A percentile compares a stretch with the other conserved stretches of the same genome.
Evolutionary conservation across 2,113 vertebrate species (phyloP).

Genomic region (Cochlearius cochlearius): DNA sequence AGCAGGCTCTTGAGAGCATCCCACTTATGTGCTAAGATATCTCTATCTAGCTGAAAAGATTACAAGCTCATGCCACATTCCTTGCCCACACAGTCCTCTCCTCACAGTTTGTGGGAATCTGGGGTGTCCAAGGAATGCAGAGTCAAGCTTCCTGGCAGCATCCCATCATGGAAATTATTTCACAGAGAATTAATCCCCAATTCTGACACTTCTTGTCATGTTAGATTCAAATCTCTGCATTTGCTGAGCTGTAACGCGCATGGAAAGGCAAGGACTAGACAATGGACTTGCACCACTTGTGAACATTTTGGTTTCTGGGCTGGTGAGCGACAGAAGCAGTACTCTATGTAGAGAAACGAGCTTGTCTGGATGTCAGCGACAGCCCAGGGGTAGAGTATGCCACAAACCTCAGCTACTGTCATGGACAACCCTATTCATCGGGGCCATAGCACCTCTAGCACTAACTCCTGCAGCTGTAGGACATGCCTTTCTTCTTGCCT

Average conservation of each 20-base stretch:
- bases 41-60: neutral
- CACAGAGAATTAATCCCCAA: neutral
- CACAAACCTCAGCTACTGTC: neutral
- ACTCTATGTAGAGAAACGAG: neutral
- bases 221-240: neutral
- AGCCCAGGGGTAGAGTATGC: neutral
- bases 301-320: constrained; percentile 15
- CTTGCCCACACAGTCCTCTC: neutral
- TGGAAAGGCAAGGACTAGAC: neutral
- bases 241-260: neutral
- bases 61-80: neutral
- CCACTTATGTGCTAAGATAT: neutral
- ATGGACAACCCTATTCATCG: neutral
- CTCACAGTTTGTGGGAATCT: neutral
- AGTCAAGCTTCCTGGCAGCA: neutral
- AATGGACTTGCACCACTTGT: neutral
- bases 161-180: neutral
- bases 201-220: neutral
- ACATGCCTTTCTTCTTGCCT: neutral
- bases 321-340: neutral
- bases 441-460: neutral
- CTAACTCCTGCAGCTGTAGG: neutral
- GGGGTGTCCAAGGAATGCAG: neutral
- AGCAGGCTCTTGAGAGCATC: neutral
- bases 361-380: neutral